phyloP scores from a whole-genome alignment of 1,140 invertebrate species.

The Nasonia giraulti region DNA sequence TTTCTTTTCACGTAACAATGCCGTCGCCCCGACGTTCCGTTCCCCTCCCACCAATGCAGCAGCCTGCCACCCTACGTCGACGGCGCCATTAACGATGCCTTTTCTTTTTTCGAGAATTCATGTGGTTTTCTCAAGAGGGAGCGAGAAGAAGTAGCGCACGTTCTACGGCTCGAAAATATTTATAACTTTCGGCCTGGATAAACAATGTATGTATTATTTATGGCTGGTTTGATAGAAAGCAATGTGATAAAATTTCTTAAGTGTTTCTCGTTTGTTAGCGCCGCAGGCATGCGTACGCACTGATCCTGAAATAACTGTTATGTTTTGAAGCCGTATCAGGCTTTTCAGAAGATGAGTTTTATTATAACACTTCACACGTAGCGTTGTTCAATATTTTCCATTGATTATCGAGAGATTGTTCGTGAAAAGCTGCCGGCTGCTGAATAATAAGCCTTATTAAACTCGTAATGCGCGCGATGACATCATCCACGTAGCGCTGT shows the following conservation, averaged over 20 bases:
- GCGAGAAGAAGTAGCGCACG: background rate
- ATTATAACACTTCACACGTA: no score
- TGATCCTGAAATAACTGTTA: background rate
- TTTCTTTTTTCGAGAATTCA: constrained; percentile 36
- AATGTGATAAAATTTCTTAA: no score
- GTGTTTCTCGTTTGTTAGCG: background rate
- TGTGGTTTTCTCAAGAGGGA: background rate
- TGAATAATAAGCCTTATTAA: no score
- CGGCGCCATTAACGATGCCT: constrained; percentile 34
- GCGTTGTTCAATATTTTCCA: no score
- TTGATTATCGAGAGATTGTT: no score
- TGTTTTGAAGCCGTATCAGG: no score
- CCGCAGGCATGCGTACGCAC: background rate
- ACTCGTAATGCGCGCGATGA: no score
- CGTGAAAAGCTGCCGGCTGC: no score
- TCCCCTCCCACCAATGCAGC: constrained; percentile 33
- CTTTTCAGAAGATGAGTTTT: no score
- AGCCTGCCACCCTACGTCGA: constrained; percentile 28
- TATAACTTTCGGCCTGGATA: background rate
- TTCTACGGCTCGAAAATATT: background rate
- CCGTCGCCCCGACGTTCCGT: background rate
- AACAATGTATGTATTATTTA: background rate
- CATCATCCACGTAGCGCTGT: no score
- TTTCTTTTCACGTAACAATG: constrained; percentile 51
- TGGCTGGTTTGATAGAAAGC: no score